phyloP scores from a whole-genome alignment of 92 coral and sea anemone species.

The Phymanthus crucifer region DNA sequence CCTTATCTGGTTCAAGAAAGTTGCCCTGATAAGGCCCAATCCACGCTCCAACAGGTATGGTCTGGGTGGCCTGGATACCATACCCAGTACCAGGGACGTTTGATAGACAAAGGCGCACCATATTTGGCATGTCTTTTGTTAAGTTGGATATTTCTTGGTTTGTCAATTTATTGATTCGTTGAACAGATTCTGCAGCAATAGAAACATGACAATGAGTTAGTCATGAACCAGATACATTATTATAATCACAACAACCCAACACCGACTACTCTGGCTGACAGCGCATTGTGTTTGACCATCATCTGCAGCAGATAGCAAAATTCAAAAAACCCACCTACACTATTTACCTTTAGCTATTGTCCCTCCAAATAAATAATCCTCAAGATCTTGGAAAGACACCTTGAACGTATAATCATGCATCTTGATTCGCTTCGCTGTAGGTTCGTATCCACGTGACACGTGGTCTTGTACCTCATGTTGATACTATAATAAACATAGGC shows the following conservation, averaged over 20 bases:
- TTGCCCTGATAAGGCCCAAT: slow-evolving; percentile 71
- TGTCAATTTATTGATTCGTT: not conserved
- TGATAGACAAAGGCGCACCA: slow-evolving; percentile 40
- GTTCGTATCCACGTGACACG: not conserved
- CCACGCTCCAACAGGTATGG: slow-evolving; percentile 66
- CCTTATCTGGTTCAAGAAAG: slow-evolving; percentile 38
- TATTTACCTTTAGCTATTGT: not conserved
- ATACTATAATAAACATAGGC: not conserved
- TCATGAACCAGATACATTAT: no score
- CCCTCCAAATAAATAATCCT: slow-evolving; percentile 8
- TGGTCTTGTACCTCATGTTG: not conserved
- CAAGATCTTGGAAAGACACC: slow-evolving; percentile 3
- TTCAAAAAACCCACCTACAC: not conserved
- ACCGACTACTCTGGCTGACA: no score
- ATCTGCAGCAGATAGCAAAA: not conserved
- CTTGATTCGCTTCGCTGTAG: not conserved
- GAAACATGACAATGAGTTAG: not conserved
- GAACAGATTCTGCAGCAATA: not conserved
- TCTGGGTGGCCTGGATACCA: slow-evolving; percentile 50
- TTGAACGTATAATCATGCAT: not conserved
- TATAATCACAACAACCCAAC: no score
- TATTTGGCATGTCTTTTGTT: slow-evolving; percentile 14
- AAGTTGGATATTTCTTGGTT: not conserved
- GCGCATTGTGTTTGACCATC: no score
- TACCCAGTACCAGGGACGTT: slow-evolving; percentile 51